Base-by-base conservation (phyloP, 2,797 vertebrate species). In the Diglossa cyanea region DNA sequence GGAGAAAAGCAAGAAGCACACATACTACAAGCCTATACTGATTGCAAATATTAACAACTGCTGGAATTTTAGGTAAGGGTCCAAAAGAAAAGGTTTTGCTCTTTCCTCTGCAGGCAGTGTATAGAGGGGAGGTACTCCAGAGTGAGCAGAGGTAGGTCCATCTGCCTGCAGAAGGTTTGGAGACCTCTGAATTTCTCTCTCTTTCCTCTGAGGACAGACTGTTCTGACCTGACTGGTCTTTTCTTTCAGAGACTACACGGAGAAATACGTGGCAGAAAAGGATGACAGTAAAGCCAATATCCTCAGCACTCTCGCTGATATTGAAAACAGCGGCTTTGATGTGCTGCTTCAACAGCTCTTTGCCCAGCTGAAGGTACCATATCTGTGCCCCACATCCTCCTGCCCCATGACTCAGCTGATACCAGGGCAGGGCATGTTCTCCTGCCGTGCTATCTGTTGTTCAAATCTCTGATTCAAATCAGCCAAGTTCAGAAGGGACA, bases 11-110 rank as follows among this genome's bases (percentile, higher is more conserved):
- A 98, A 90, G 65, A 98, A 96, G 68, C 97, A 97, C 48, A 50
- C 8, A 13, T 95, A 98, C 89, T 94, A 97, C 54, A 90, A 54
- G 42, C 91, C 97, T 4, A 98, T 97, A 23, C 28, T 99, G 39
- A 98, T 99, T 47, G 98, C 98, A 88, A 98, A 98, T 79, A 97
- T 99, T 83, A 98, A 98, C 91, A 98, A 98, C 95, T 98, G 99
- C 85, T 93, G 97, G 78, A 97, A 98, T 95, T 98, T 99, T 97
- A 97, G 99, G 99, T 99, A 94, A 98, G 88, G 8, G 11, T 54
- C 23, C 15, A 2, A 61, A 86, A 39, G 30, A 26, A 74, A 75
- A 57, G 25, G 33, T 18, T 61, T 67, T 87, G 21, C 10, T 86
- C 19, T 62, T 70, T 94, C 62, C 37, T 75, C 45, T 63, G 40